Evolutionary conservation across 2,113 vertebrate genomes (phyloP).

Genomic region (Empidonax alnorum): DNA sequence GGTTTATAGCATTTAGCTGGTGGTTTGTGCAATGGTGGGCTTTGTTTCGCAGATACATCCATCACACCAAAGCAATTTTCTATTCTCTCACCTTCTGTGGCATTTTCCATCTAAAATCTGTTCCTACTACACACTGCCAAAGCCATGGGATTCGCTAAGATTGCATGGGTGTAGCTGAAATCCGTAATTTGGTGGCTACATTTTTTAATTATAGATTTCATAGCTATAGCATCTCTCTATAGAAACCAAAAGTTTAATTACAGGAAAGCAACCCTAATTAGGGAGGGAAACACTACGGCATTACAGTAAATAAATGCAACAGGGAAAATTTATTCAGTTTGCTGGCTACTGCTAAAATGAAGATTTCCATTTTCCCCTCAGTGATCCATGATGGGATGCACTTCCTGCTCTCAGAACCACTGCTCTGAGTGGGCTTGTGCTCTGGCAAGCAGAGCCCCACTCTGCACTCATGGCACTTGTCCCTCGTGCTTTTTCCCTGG

Average conservation of each 20-base stretch:
- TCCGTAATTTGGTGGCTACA: neutral
- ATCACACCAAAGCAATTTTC: slow-evolving; percentile 31
- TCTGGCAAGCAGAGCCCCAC: neutral
- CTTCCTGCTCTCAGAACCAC: neutral
- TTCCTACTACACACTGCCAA: neutral
- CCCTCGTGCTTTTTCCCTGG: neutral
- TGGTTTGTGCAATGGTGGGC: neutral
- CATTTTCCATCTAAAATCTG: slow-evolving; percentile 12
- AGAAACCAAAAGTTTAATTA: slow-evolving; percentile 30
- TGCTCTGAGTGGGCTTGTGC: fast-evolving
- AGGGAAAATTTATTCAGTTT: neutral
- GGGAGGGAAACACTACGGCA: neutral
- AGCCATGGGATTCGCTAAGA: neutral
- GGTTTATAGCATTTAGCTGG: slow-evolving; percentile 30
- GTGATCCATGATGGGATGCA: neutral
- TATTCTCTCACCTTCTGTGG: slow-evolving; percentile 31
- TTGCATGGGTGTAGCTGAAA: neutral
- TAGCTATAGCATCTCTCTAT: neutral
- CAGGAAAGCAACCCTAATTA: neutral
- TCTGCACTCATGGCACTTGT: fast-evolving
- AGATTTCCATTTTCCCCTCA: neutral
- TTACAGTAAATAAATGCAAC: neutral
- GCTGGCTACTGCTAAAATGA: neutral
- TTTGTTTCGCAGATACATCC: slow-evolving; percentile 26
- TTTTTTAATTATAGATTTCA: neutral